phyloP scores from a whole-genome alignment of 2,113 vertebrate species.

The Myrmophylax atrothorax region DNA sequence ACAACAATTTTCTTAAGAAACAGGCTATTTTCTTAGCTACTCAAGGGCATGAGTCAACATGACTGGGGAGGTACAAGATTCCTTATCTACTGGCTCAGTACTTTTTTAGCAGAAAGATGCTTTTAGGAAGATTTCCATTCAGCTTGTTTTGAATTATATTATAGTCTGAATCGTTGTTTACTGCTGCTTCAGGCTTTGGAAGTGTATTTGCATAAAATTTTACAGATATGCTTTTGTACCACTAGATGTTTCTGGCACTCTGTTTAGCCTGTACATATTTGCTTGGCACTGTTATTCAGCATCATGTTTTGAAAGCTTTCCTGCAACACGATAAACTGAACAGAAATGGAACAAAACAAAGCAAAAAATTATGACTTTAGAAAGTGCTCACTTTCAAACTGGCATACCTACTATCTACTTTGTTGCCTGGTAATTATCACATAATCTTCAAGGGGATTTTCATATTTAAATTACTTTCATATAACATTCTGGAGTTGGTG shows the following conservation, averaged over 20 bases:
- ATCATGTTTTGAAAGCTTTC: not conserved
- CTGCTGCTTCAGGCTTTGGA: not conserved
- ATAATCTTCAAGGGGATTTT: not conserved
- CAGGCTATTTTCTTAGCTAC: not conserved
- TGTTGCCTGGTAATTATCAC: not conserved
- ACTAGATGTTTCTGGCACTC: not conserved
- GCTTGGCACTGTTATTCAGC: not conserved
- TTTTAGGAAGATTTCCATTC: not conserved
- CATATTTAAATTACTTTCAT: not conserved
- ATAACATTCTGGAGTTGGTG: not conserved
- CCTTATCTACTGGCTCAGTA: not conserved
- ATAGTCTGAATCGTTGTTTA: not conserved
- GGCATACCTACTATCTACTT: not conserved
- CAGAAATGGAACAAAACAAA: not conserved
- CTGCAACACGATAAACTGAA: not conserved
- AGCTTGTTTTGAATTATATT: not conserved
- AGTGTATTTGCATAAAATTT: not conserved
- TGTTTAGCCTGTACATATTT: not conserved
- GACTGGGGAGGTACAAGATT: not conserved
- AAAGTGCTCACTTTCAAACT: not conserved
- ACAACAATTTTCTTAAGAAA: not conserved
- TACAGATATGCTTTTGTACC: not conserved
- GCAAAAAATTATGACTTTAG: slow-evolving; percentile 25
- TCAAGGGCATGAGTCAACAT: not conserved
- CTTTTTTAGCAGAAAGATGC: not conserved